Conservation (phyloP, 2,797 vertebrate species). For the Fratercula arctica region DNA sequence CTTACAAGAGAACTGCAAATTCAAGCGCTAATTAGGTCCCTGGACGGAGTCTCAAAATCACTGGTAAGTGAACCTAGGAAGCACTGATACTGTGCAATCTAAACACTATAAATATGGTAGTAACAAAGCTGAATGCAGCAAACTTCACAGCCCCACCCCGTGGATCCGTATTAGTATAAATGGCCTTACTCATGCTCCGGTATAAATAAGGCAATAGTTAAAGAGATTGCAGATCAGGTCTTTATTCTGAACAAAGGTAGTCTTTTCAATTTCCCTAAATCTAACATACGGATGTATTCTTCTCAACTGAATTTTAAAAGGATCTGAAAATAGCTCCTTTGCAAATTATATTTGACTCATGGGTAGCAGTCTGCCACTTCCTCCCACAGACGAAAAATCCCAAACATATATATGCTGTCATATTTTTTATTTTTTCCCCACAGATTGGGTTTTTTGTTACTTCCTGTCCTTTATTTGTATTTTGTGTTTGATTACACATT, state of each 20-base stretch:
- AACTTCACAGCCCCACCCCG: background rate
- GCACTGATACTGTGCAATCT: slow-evolving; percentile 27
- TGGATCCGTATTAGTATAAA: background rate
- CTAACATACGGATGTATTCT: background rate
- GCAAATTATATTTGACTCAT: background rate
- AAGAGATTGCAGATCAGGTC: background rate
- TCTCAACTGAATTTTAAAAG: background rate
- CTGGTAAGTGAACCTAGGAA: slow-evolving; percentile 26
- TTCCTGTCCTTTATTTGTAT: background rate
- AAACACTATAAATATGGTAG: slow-evolving; percentile 38
- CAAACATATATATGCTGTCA: background rate
- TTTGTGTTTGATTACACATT: background rate
- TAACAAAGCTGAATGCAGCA: slow-evolving; percentile 37
- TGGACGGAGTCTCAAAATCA: slow-evolving; percentile 35
- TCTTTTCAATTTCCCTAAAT: background rate
- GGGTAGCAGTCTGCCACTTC: background rate
- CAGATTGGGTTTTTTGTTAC: background rate
- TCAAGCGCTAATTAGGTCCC: slow-evolving; percentile 61
- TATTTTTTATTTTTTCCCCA: background rate
- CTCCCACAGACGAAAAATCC: background rate
- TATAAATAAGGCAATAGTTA: background rate
- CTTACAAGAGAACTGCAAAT: slow-evolving; percentile 53
- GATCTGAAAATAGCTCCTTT: background rate
- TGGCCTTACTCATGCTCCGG: background rate
- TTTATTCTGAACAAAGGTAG: background rate